Evolutionary conservation across 2,888 invertebrate genomes (phyloP), one percentile per base, ranked within the genome.

Genomic region (Xanthia togata): DNA sequence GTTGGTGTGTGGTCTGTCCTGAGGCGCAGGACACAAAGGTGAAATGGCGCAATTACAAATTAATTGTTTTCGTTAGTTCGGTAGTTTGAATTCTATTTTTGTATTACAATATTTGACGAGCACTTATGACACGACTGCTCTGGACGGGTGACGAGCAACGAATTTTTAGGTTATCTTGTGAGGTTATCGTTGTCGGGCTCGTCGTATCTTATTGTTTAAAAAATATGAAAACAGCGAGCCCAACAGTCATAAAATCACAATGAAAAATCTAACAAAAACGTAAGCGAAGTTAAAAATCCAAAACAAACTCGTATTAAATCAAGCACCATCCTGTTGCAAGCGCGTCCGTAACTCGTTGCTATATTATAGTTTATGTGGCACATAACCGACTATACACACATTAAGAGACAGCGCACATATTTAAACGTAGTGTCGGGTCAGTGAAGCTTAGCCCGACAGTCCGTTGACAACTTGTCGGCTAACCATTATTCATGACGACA

Each of bases 401-500:
- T 80, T 79, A 73, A 68, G 76, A 79, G 68, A 65, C 72, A 72
- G 64, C 57, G 50, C 77, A 81, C 78, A 81, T 81, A 84, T 85
- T 82, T 78, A 68, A 79, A 75, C 77, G 79, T 81, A 78, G 83
- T 80, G 69, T 73, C 65, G 88, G 89, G 84, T 84, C 86, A 87
- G 81, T 82, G 77, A 79, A 83, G 88, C 87, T 85, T 89, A 88
- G 83, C 84, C 84, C 82, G 79, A 79, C 87, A 83, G 79, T 84
- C 86, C 79, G 89, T 85, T 91, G 93, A 93, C 93, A 93, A 91
- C 89, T 89, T 91, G 94, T 93, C 93, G 91, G 81, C 88, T 75
- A 85, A 90, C 93, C 94, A 95, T 96, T 94, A 95, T 91, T 95
- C 94, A 95, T 91, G 86, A 85, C 90, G 91, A 93, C 94, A 94